These are phyloP conservation scores for Protobothrops mucrosquamatus DNA, from an alignment of 2,113 vertebrate genomes.

Conservation along the genomic window DNA sequence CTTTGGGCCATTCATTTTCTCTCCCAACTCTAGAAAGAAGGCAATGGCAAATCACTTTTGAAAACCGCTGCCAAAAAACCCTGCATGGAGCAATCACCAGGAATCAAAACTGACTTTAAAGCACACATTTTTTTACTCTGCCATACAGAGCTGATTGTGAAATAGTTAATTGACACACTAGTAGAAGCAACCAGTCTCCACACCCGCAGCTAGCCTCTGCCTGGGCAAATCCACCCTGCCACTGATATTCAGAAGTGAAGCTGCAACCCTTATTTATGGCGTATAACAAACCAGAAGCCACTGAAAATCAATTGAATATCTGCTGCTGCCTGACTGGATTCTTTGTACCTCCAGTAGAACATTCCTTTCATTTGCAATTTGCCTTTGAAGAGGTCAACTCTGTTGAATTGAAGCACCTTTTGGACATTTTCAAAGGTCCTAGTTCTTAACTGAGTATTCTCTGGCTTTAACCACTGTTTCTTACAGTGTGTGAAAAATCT, in stretches of 20 bases:
- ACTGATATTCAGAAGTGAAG: background rate
- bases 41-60: background rate
- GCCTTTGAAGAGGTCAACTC: background rate
- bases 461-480: background rate
- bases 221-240: background rate
- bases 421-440: background rate
- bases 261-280: background rate
- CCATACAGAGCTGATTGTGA: background rate
- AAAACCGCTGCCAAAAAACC: background rate
- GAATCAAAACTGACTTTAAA: background rate
- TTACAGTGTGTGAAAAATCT: background rate
- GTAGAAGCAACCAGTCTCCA: background rate
- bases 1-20: background rate
- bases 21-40: background rate
- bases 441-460: background rate
- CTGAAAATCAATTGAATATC: background rate
- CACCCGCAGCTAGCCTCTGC: background rate
- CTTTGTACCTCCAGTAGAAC: background rate
- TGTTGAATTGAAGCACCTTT: background rate
- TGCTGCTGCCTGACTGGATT: background rate
- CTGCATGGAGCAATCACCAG: background rate
- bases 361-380: background rate
- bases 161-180: background rate
- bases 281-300: background rate
- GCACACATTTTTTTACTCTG: background rate